These are phyloP conservation scores for Lota lota DNA, from an alignment of 2,113 vertebrate genomes.

Conservation along the genomic window DNA sequence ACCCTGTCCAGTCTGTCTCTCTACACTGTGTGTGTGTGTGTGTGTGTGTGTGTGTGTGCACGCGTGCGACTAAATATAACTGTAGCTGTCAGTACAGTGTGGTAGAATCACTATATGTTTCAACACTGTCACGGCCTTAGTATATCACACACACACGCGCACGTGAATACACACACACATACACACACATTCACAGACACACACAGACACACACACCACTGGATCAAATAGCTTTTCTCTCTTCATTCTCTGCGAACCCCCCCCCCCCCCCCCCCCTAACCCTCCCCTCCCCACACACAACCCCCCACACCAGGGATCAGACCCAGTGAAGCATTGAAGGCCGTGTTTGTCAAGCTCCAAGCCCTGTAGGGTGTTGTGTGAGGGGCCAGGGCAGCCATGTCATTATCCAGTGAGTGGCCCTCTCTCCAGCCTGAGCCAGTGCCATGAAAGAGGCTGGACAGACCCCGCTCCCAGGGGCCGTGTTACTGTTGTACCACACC, in stretches of 20 bases:
- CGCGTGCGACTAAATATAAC: conserved; percentile 20
- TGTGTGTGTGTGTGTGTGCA: background rate
- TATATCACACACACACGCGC: background rate
- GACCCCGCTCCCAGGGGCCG: conserved; percentile 50
- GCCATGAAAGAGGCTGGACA: conserved; percentile 53
- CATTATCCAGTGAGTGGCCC: conserved; percentile 30
- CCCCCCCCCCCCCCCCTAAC: conserved; percentile 10
- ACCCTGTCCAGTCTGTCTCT: conserved; percentile 18
- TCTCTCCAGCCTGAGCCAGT: conserved; percentile 31
- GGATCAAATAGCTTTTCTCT: conserved; percentile 23
- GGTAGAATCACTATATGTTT: conserved; percentile 24
- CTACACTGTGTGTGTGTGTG: conserved; percentile 1
- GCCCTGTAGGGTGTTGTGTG: conserved; percentile 20
- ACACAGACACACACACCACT: background rate
- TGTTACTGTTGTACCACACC: conserved; percentile 52
- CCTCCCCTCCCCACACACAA: background rate
- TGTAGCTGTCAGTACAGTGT: conserved; percentile 41
- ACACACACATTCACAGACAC: no score
- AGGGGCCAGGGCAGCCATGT: conserved; percentile 28
- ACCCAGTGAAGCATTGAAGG: conserved; percentile 16
- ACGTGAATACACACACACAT: background rate
- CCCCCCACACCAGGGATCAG: conserved; percentile 8
- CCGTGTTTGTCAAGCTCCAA: conserved; percentile 23
- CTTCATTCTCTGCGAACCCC: conserved; percentile 18
- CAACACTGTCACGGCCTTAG: background rate